These are phyloP conservation scores for Peromyscus aztecus DNA, from an alignment of 2,797 vertebrate species.

Conservation along the genomic window DNA sequence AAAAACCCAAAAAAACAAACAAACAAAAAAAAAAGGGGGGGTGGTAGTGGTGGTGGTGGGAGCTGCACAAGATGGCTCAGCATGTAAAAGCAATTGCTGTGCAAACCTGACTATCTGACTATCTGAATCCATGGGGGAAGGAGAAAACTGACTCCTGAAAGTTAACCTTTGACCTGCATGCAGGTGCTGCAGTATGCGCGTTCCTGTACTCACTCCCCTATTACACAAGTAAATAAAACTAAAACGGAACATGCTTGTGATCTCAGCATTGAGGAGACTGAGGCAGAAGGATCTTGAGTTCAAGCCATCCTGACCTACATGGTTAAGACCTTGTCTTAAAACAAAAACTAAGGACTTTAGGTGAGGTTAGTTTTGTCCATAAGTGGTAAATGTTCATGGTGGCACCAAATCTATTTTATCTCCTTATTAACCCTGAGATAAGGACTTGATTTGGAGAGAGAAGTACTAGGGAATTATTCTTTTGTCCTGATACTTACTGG, in stretches of 20 bases:
- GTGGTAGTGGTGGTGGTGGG: too few relatives aligned
- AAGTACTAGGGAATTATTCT: not conserved
- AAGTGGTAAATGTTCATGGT: not conserved
- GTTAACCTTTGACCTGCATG: not conserved
- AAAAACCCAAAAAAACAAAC: too few relatives aligned
- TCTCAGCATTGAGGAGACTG: not conserved
- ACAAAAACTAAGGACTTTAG: not conserved
- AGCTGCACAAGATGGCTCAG: not conserved
- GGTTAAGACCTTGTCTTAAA: not conserved
- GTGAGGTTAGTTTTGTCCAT: not conserved
- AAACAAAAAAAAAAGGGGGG: too few relatives aligned
- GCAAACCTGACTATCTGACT: not conserved
- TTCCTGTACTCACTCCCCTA: not conserved
- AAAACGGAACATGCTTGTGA: not conserved
- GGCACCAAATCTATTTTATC: not conserved
- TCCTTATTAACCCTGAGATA: not conserved
- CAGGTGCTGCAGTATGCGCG: not conserved
- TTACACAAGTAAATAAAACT: not conserved
- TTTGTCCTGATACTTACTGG: not conserved
- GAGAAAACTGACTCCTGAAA: not conserved
- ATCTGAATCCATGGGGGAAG: not conserved
- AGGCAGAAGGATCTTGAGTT: not conserved
- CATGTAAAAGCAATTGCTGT: not conserved
- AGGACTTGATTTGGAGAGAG: not conserved
- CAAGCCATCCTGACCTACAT: not conserved